Evolutionary conservation across 2,797 vertebrate species (phyloP).

Genomic region (Anguilla megastoma): DNA sequence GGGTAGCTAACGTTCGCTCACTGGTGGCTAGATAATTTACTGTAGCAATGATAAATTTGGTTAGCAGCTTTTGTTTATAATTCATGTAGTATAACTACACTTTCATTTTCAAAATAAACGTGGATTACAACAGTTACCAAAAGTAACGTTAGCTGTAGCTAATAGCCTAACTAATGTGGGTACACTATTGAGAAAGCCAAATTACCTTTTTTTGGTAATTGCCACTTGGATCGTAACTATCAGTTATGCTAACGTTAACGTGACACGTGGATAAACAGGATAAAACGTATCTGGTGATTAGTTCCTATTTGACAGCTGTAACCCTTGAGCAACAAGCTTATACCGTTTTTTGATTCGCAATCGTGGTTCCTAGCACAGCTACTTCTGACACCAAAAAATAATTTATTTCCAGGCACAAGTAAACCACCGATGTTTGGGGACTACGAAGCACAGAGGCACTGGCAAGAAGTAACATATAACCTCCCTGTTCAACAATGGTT

Average conservation of each 20-base stretch:
- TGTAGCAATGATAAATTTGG: background rate
- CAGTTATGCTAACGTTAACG: background rate
- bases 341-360: background rate
- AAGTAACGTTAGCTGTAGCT: background rate
- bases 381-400: background rate
- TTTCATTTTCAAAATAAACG: background rate
- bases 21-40: background rate
- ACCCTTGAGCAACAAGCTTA: background rate
- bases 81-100: background rate
- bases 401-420: slow-evolving; percentile 76
- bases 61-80: background rate
- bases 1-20: background rate
- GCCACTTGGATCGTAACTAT: too few relatives aligned
- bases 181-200: too few relatives aligned
- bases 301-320: background rate
- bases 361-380: background rate
- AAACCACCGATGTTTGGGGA: slow-evolving; percentile 96
- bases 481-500: slow-evolving; percentile 89
- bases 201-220: too few relatives aligned
- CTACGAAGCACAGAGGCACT: slow-evolving; percentile 98
- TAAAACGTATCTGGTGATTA: background rate
- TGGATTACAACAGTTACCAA: background rate
- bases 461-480: slow-evolving; percentile 96
- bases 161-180: too few relatives aligned
- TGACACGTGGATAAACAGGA: background rate